Percentiles rank a stretch among this genome's conserved stretches.
phyloP scores from a whole-genome alignment of 1,140 invertebrate species.

The Musca vetustissima region DNA sequence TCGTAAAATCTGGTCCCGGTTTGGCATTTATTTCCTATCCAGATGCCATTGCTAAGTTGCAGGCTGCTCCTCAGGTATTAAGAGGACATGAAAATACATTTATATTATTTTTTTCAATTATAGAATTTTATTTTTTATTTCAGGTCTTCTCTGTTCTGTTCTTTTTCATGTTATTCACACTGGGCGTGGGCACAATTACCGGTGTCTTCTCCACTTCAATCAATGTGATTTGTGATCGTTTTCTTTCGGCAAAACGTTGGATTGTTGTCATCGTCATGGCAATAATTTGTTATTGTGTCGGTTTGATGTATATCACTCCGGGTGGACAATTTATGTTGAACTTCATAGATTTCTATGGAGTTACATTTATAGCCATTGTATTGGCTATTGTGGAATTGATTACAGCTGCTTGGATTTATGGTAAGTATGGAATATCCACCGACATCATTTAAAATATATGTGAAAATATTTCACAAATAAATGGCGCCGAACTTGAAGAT shows the following conservation, averaged over 20 bases:
- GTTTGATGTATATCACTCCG: slow-evolving; percentile 76
- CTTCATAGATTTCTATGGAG: slow-evolving; percentile 82
- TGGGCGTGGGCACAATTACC: slow-evolving; percentile 71
- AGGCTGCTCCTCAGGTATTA: slow-evolving; percentile 69
- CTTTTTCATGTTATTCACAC: slow-evolving; percentile 77
- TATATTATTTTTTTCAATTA: too few species aligned
- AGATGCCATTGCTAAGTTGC: slow-evolving; percentile 82
- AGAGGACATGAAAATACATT: slow-evolving; percentile 43
- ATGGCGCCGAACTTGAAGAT: too few species aligned
- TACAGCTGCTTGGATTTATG: slow-evolving; percentile 76
- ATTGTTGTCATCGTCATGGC: slow-evolving; percentile 62
- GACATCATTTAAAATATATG: too few species aligned
- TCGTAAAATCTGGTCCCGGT: slow-evolving; percentile 66
- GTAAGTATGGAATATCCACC: too few species aligned
- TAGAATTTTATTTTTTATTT: slow-evolving; percentile 70
- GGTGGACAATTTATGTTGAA: slow-evolving; percentile 85
- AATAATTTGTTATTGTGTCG: slow-evolving; percentile 63
- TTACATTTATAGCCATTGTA: slow-evolving; percentile 78
- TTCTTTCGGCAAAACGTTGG: slow-evolving; percentile 65
- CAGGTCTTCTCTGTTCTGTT: slow-evolving; percentile 86
- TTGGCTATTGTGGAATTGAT: slow-evolving; percentile 72
- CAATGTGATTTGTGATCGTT: slow-evolving; percentile 73
- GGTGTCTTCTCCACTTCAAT: slow-evolving; percentile 69
- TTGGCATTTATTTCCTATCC: slow-evolving; percentile 82
- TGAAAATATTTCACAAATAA: slow-evolving; percentile 45